Base-by-base conservation (phyloP, 2,888 invertebrate genomes). In the Synergus umbraculus region DNA sequence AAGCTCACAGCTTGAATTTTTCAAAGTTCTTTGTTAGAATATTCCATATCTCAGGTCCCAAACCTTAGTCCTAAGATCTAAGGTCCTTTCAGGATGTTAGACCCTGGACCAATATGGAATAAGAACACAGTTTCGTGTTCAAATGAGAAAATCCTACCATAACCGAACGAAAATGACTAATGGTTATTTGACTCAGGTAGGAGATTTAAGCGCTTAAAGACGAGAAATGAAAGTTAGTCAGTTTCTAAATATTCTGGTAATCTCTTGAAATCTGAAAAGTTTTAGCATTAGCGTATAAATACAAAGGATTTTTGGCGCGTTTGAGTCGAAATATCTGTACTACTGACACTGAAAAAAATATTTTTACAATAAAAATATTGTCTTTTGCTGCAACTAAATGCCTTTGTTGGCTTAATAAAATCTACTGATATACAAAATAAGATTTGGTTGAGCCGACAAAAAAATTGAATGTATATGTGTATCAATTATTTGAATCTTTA, bases 91-190 rank as follows among this genome's bases (percentile, higher is more conserved):
- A 29, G 3, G 29, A 29, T 29, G 3, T 29, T 29, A 29, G n/a
- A 8, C n/a, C n/a, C 54, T 54, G n/a, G n/a, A 8, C n/a, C 54
- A 54, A n/a, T 8, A n/a, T 7, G n/a, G 54, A 54, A 54, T 3
- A 29, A 29, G 29, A 3, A 29, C 29, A 54, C n/a, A 54, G 15
- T 54, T 54, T 54, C n/a, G 15, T 54, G n/a, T 54, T 54, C 54
- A 54, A n/a, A 54, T 8, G 29, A 2, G n/a, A n/a, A 54, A 54
- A 8, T n/a, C 54, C n/a, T 54, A n/a, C 54, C 54, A 7, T 54
- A n/a, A 54, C n/a, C 54, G n/a, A n/a, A n/a, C n/a, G n/a, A 15
- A 54, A 54, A 54, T 54, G n/a, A n/a, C n/a, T 54, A 54, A 54
- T 54, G 15, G n/a, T 54, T 54, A 8, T 54, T 54, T n/a, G 54